These are phyloP conservation scores for Pangasius krempfi DNA, from an alignment of 2,797 vertebrate genomes.

Conservation along the genomic window DNA sequence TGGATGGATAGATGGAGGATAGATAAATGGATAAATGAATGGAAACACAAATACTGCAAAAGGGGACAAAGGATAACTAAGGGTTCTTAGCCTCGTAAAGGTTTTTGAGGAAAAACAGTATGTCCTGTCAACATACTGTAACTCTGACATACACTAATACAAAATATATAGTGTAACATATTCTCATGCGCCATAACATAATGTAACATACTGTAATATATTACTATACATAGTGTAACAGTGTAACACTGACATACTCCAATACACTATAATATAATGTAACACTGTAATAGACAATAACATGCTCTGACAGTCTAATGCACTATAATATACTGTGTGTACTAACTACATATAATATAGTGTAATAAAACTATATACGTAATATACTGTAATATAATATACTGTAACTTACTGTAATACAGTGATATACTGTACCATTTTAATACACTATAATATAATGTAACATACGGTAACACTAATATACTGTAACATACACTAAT, in stretches of 20 bases:
- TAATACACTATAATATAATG: background rate
- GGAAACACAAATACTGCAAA: background rate
- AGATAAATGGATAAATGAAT: constrained; percentile 12
- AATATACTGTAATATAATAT: background rate
- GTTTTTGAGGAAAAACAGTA: background rate
- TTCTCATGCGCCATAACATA: background rate
- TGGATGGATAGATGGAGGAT: constrained; percentile 18
- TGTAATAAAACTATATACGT: background rate
- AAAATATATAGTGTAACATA: background rate
- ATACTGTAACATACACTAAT: background rate
- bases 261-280: background rate
- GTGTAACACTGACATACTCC: too few relatives aligned
- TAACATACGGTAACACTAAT: background rate
- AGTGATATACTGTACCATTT: background rate
- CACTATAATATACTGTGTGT: background rate
- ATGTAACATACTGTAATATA: background rate
- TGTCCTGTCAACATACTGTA: background rate
- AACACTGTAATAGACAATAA: too few relatives aligned
- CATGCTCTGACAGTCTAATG: too few relatives aligned
- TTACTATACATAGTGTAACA: background rate
- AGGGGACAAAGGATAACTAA: background rate
- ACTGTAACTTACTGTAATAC: too few relatives aligned
- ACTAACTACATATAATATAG: too few relatives aligned
- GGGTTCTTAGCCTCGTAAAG: background rate
- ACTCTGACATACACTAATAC: background rate